These are phyloP conservation scores for Scomberomorus guttatus DNA, from an alignment of 2,797 vertebrate species.

Conservation along the genomic window DNA sequence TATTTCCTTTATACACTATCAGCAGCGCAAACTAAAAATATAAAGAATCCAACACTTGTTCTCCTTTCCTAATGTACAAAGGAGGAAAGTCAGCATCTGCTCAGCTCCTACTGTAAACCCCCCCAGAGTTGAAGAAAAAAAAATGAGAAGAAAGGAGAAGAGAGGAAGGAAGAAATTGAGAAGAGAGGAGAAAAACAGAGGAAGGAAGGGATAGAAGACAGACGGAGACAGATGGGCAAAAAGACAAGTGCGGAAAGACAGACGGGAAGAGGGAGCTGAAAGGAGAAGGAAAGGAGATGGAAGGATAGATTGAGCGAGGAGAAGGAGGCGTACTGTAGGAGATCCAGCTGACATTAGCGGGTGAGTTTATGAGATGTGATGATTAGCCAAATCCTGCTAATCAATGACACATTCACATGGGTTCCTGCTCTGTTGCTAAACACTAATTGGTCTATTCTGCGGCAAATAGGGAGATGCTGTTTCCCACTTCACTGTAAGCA, in stretches of 20 bases:
- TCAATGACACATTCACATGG: constrained; percentile 89
- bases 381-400: constrained; percentile 89
- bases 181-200: constrained; percentile 78
- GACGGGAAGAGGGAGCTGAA: constrained; percentile 73
- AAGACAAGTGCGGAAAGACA: constrained; percentile 79
- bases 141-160: constrained; percentile 54
- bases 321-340: constrained; percentile 76
- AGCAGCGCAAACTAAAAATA: constrained; percentile 20
- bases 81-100: constrained; percentile 68
- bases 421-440: constrained; percentile 87
- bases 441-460: constrained; percentile 89
- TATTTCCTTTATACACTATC: constrained; percentile 24
- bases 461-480: constrained; percentile 85
- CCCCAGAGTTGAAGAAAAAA: constrained; percentile 41
- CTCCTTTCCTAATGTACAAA: constrained; percentile 42
- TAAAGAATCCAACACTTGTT: constrained; percentile 22
- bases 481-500: constrained; percentile 83
- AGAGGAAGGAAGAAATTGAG: constrained; percentile 78
- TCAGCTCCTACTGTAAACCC: constrained; percentile 73
- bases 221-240: constrained; percentile 77
- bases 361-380: constrained; percentile 84
- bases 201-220: constrained; percentile 75
- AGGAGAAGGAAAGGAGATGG: constrained; percentile 66
- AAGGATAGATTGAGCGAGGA: constrained; percentile 68
- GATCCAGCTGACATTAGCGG: constrained; percentile 83